Evolutionary conservation across 2,797 vertebrate species (phyloP).

Genomic region (Salarias fasciatus): DNA sequence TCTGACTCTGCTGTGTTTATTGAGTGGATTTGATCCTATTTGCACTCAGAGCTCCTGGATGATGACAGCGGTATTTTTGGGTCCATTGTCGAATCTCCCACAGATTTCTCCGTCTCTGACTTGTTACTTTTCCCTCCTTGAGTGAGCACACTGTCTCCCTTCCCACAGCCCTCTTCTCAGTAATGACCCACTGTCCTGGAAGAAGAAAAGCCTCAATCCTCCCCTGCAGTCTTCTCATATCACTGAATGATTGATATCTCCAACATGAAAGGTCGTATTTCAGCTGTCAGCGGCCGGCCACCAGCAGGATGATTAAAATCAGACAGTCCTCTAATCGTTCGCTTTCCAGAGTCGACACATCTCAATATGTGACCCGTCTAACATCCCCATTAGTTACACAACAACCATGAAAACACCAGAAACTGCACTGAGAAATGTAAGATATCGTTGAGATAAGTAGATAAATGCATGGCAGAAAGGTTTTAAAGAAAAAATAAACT

Average conservation of each 20-base stretch:
- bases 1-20: background rate
- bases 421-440: no score
- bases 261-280: slow-evolving; percentile 21
- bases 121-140: no score
- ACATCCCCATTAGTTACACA: no score
- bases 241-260: slow-evolving; percentile 34
- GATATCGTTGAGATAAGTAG: no score
- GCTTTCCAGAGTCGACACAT: no score
- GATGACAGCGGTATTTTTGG: slow-evolving; percentile 24
- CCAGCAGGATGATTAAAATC: background rate
- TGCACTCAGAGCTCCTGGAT: slow-evolving; percentile 1
- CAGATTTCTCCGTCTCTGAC: background rate
- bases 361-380: no score
- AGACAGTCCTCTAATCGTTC: no score
- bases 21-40: slow-evolving; percentile 12
- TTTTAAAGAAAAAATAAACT: no score
- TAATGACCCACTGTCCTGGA: slow-evolving; percentile 32
- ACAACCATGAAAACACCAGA: no score
- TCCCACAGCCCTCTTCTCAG: slow-evolving; percentile 1
- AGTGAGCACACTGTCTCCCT: no score
- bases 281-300: slow-evolving; percentile 7
- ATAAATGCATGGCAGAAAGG: no score
- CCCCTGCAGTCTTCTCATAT: slow-evolving; percentile 2
- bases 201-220: slow-evolving; percentile 20
- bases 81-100: slow-evolving; percentile 18